Evolutionary conservation across 2,888 invertebrate genomes (phyloP).

Genomic region (Leucophenga maculata): DNA sequence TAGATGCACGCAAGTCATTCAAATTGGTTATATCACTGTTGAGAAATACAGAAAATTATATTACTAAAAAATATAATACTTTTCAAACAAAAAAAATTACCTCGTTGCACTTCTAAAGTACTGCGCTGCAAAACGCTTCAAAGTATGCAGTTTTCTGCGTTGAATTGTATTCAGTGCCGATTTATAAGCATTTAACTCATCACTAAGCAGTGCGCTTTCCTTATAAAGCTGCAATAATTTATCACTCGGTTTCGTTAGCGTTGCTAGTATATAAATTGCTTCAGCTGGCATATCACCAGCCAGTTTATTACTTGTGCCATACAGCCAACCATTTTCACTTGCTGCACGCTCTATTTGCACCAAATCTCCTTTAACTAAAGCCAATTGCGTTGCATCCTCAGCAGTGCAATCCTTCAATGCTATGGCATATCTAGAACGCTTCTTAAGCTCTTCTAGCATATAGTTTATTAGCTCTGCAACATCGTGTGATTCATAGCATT

Average conservation of each 20-base stretch:
- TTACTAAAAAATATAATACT: constrained; percentile 11
- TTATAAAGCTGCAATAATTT: constrained; percentile 79
- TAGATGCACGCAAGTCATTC: constrained; percentile 3
- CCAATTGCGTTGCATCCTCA: constrained; percentile 72
- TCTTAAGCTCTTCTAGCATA: constrained; percentile 89
- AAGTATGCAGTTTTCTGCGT: constrained; percentile 83
- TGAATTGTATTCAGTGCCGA: constrained; percentile 75
- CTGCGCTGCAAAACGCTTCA: constrained; percentile 87
- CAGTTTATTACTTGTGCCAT: constrained; percentile 80
- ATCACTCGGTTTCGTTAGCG: constrained; percentile 81
- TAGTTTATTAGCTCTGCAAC: constrained; percentile 86
- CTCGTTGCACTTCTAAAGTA: constrained; percentile 77
- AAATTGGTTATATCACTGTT: constrained; percentile 42
- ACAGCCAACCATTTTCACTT: constrained; percentile 76
- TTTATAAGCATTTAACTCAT: constrained; percentile 54
- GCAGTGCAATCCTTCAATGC: constrained; percentile 77
- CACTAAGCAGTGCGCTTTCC: constrained; percentile 68
- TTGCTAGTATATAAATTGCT: constrained; percentile 88
- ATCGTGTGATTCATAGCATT: constrained; percentile 90
- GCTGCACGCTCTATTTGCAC: constrained; percentile 83
- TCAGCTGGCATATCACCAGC: constrained; percentile 90
- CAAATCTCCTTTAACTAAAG: constrained; percentile 84
- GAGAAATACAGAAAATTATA: constrained; percentile 61
- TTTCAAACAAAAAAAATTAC: constrained; percentile 39
- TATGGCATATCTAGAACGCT: constrained; percentile 87